phyloP scores from a whole-genome alignment of 2,797 vertebrate species.

The Lepilemur ruficaudatus region DNA sequence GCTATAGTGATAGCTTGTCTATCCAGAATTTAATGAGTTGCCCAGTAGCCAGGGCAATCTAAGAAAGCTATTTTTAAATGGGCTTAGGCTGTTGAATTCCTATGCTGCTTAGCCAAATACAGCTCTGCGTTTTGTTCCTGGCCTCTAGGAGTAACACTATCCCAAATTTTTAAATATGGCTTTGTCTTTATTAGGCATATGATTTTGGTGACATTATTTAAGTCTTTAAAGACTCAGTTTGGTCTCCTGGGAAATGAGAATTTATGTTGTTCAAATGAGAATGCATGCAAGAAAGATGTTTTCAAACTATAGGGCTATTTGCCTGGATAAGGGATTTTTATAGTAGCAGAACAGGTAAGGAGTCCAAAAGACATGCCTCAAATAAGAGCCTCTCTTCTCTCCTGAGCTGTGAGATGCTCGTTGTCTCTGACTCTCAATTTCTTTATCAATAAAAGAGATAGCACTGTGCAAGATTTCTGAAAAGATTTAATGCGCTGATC shows the following conservation, averaged over 20 bases:
- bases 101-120: not conserved
- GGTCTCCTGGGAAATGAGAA: not conserved
- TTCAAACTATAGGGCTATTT: not conserved
- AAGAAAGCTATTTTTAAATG: not conserved
- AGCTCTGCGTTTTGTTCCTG: not conserved
- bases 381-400: not conserved
- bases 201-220: not conserved
- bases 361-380: rapidly evolving
- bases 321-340: not conserved
- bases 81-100: not conserved
- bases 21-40: not conserved
- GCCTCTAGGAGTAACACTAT: not conserved
- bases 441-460: not conserved
- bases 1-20: rapidly evolving
- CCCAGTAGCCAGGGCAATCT: not conserved
- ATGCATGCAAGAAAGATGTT: not conserved
- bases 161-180: not conserved
- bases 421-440: not conserved
- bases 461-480: not conserved
- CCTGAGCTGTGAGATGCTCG: rapidly evolving
- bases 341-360: rapidly evolving
- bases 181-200: not conserved
- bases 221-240: not conserved
- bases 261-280: not conserved
- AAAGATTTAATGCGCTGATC: not conserved